Evolutionary conservation across 2,888 invertebrate genomes (phyloP), one percentile per base, ranked within the genome.

Genomic region (Thereva unica): DNA sequence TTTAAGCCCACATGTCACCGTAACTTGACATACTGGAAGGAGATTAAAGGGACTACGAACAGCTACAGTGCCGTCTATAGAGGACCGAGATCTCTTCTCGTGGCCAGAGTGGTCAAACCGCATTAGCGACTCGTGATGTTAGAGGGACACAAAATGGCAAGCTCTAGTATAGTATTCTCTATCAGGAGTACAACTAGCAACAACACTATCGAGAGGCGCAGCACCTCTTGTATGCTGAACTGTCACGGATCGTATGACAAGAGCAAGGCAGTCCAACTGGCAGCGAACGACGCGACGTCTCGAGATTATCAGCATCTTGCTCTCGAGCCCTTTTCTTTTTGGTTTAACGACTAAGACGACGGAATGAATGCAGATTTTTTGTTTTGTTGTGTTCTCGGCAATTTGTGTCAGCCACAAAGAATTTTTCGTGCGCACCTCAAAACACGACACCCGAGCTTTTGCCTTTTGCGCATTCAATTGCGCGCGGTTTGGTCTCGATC

Each of bases 161-260:
- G 55, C 23, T 40, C 41, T 38, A 12, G 55, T 38, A 40, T 6
- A 53, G 8, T 6, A 35, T n/a, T 10, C 9, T 38, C 9, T 38
- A 57, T 9, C 23, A 57, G 35, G 35, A 9, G 38, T 38, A 23
- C 47, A 23, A 59, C n/a, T 34, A 50, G 10, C 50, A 61, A 50
- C 40, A 41, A 61, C 35, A 61, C 49, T 23, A 61, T 40, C 45
- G 50, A 61, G 49, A 40, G 41, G 49, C 50, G 45, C 50, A 61
- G 38, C 59, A 56, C 44, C 23, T 23, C 2, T 23, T 23, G 23
- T 23, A 23, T 23, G 23, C 1, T 23, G 50, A 61, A 50, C 61
- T 61, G 61, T 61, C 61, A 50, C 50, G 61, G 61, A 50, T 61
- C 61, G 61, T 40, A 49, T 61, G 61, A 50, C 61, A 61, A 37